A percentile compares a stretch with the other conserved stretches of the same genome.
Conservation (phyloP, 2,888 invertebrate genomes). For the Conops quadrifasciatus region DNA sequence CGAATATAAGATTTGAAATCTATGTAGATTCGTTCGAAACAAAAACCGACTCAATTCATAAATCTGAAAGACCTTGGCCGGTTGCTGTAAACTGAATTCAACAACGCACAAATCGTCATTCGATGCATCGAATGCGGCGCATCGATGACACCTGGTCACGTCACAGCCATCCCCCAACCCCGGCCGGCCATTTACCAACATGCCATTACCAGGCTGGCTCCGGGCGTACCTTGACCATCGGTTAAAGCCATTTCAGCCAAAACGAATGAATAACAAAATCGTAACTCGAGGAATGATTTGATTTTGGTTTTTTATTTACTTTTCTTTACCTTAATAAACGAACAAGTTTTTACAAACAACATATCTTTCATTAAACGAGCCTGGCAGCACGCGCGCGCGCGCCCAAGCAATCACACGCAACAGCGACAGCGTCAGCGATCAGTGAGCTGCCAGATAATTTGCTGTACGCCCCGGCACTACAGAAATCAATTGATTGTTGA, state of each 20-base stretch:
- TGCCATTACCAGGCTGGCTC: background rate
- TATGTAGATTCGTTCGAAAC: too few relatives aligned
- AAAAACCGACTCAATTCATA: too few relatives aligned
- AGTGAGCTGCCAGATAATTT: conserved; percentile 40
- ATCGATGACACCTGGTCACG: conserved; percentile 9
- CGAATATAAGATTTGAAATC: too few relatives aligned
- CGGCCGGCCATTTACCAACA: too few relatives aligned
- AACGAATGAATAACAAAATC: background rate
- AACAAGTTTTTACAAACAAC: conserved; percentile 14
- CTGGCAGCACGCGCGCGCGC: background rate
- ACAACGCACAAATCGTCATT: too few relatives aligned
- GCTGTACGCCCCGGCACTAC: conserved; percentile 26
- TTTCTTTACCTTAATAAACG: background rate
- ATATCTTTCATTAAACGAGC: background rate
- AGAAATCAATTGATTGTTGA: conserved; percentile 33
- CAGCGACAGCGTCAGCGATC: background rate
- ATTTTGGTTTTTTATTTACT: conserved; percentile 8
- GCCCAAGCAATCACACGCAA: background rate
- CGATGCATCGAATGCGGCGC: too few relatives aligned
- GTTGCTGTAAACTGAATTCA: too few relatives aligned
- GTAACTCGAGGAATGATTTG: conserved; percentile 13
- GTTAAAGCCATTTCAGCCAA: conserved; percentile 1
- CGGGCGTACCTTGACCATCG: conserved; percentile 23
- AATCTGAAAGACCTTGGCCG: too few relatives aligned
- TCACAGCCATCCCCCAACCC: too few relatives aligned